Conservation (phyloP, 1,140 invertebrate species). For the Ostrea edulis region DNA sequence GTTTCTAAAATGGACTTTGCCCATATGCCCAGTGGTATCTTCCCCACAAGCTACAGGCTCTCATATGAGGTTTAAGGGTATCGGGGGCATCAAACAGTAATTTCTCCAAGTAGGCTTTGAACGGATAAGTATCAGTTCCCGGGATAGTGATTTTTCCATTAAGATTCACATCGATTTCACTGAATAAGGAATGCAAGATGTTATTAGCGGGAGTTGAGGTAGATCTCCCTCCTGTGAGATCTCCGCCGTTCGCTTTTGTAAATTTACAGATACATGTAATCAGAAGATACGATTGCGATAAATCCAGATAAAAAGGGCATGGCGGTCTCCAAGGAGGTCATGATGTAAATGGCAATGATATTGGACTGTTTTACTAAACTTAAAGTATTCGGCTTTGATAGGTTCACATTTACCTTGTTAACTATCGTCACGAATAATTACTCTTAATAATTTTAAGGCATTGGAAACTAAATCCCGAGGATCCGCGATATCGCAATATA, state of each 20-base stretch:
- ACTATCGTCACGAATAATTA: background rate
- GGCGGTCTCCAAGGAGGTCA: background rate
- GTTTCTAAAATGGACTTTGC: background rate
- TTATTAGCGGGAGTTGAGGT: background rate
- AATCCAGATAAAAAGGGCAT: background rate
- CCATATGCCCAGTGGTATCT: constrained; percentile 16
- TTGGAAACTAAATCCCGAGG: background rate
- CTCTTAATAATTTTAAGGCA: background rate
- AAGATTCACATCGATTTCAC: background rate
- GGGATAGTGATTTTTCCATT: constrained; percentile 3
- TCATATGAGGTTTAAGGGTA: background rate
- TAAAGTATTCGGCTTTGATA: background rate
- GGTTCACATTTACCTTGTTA: constrained; percentile 6
- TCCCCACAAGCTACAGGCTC: background rate
- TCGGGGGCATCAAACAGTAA: background rate
- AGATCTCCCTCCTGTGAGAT: background rate
- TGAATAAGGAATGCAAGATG: background rate
- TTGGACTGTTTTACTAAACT: background rate
- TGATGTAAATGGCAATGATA: background rate
- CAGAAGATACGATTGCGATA: background rate
- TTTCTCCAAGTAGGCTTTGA: constrained; percentile 29
- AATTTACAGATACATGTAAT: background rate
- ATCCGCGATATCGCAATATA: background rate
- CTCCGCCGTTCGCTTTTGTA: background rate
- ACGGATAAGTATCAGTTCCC: constrained; percentile 33